Evolutionary conservation across 2,113 vertebrate species (phyloP), one percentile per base, ranked within the genome.

Genomic region (Chaetodon trifascialis): DNA sequence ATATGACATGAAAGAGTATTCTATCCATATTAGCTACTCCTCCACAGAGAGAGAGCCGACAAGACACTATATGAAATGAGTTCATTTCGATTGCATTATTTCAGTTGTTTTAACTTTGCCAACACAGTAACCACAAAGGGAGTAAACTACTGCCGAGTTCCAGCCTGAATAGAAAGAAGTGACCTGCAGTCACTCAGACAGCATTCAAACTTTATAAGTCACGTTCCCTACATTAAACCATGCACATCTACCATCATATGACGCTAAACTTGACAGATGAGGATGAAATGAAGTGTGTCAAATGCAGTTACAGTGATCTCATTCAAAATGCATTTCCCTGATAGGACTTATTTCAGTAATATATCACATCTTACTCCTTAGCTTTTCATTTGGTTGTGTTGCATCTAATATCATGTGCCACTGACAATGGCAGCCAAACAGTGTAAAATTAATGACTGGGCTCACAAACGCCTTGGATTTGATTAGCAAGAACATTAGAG

Each of bases 221-320:
- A 92, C 88, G 90, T 94, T 85, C 65, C 93, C 76, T 92, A 95
- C 94, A 96, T 95, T 96, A 96, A 96, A 95, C 92, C 94, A 83
- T 89, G 85, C 89, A 89, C 95, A 95, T 93, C 93, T 95, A 94
- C 91, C 89, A 96, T 95, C 92, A 94, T 95, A 86, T 79, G 92
- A 94, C 82, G 77, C 92, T 86, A 88, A 94, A 93, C 80, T 95
- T 97, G 97, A 97, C 58, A 90, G 93, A 97, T 96, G 95, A 93
- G 94, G 95, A 96, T 96, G 95, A 96, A 96, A 97, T 97, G 95
- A 96, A 96, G 94, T 96, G 95, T 96, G 94, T 91, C 96, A 95
- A 96, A 95, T 94, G 94, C 92, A 92, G 93, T 95, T 93, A 95
- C 94, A 95, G 89, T 94, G 93, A 95, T 94, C 93, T 96, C 91